These are phyloP conservation scores for Rachycentron canadum DNA, from an alignment of 2,797 vertebrate species.

Conservation along the genomic window DNA sequence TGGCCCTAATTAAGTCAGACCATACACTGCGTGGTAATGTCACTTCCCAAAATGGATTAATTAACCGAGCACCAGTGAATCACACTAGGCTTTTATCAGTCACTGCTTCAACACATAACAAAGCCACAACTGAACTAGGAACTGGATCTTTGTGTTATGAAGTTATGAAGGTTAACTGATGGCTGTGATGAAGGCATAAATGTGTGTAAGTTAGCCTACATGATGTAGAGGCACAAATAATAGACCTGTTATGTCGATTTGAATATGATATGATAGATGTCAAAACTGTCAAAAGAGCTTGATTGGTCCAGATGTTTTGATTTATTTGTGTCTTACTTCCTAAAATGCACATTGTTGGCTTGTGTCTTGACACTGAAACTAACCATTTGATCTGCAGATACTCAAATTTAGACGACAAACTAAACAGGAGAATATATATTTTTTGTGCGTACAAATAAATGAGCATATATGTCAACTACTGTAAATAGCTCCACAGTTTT, in stretches of 20 bases:
- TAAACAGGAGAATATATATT: too few relatives aligned
- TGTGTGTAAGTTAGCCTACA: too few relatives aligned
- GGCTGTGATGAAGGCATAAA: too few relatives aligned
- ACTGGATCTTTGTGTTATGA: not conserved
- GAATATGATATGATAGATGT: not conserved
- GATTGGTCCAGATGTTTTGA: not conserved
- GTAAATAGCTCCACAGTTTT: too few relatives aligned
- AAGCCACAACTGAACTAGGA: too few relatives aligned
- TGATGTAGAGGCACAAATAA: too few relatives aligned
- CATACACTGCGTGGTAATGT: not conserved
- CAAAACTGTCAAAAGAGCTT: too few relatives aligned
- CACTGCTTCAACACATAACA: not conserved
- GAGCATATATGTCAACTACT: slow-evolving; percentile 1
- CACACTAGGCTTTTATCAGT: not conserved
- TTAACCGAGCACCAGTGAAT: not conserved
- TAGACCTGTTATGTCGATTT: not conserved
- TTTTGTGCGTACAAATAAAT: not conserved
- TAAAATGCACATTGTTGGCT: not conserved
- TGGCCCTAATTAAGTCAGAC: not conserved
- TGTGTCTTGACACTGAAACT: not conserved
- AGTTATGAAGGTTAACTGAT: too few relatives aligned
- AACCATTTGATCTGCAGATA: not conserved
- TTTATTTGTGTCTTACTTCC: not conserved
- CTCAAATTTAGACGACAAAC: not conserved
- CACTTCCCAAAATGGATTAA: not conserved